A percentile compares a stretch with the other conserved stretches of the same genome.
Conservation (phyloP, 2,888 invertebrate species). For the Hirtodrosophila alboralis region DNA sequence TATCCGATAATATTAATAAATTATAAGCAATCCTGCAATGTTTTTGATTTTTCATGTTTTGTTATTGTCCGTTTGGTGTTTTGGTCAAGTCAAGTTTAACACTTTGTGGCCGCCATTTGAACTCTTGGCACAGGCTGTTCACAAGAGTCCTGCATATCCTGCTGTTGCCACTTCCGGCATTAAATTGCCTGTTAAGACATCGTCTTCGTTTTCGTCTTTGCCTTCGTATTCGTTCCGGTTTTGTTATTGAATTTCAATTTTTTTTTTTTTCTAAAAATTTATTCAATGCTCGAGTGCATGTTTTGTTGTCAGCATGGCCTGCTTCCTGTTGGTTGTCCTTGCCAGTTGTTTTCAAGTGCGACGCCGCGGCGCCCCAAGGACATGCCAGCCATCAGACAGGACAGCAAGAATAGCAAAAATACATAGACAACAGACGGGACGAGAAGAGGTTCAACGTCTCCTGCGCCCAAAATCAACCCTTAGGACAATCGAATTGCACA, state of each 20-base stretch:
- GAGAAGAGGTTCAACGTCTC: constrained; percentile 24
- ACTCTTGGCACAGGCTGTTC: constrained; percentile 34
- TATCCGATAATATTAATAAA: constrained; percentile 72
- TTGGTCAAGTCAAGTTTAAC: constrained; percentile 28
- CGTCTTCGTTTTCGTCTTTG: constrained; percentile 9
- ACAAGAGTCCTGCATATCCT: constrained; percentile 15
- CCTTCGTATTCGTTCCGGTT: constrained; percentile 31
- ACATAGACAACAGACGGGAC: constrained; percentile 17
- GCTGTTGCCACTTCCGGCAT: constrained; percentile 30
- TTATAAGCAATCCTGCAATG: constrained; percentile 52
- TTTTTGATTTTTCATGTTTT: constrained; percentile 24
- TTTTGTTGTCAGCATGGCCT: constrained; percentile 47
- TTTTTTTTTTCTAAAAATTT: constrained; percentile 35
- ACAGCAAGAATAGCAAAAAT: constrained; percentile 20
- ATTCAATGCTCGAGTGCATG: constrained; percentile 56
- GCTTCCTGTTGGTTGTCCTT: constrained; percentile 53
- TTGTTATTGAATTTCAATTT: constrained; percentile 70
- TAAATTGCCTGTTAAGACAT: constrained; percentile 37
- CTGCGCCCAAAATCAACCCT: constrained; percentile 61
- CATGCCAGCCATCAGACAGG: constrained; percentile 41
- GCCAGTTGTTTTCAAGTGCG: constrained; percentile 53
- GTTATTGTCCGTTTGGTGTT: constrained; percentile 15
- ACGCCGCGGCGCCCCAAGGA: constrained; percentile 33
- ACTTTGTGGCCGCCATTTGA: constrained; percentile 33
- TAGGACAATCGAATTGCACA: constrained; percentile 59